phyloP scores from a whole-genome alignment of 1,140 invertebrate species.

The Drosophila navojoa region DNA sequence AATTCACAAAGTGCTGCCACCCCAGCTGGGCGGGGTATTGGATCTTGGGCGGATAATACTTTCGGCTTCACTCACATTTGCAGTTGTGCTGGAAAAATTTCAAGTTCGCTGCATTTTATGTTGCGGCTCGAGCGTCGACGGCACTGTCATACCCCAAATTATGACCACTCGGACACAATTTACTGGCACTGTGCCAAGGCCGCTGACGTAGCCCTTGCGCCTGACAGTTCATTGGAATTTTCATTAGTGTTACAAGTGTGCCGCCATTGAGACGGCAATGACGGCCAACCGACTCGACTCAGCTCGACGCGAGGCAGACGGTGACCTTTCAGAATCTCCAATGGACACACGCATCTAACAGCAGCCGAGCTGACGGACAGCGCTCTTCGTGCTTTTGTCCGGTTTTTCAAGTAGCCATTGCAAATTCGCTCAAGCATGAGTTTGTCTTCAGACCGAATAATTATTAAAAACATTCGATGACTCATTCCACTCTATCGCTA shows the following conservation, averaged over 20 bases:
- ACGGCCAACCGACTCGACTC: constrained; percentile 26
- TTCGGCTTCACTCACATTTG: constrained; percentile 51
- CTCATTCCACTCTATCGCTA: background rate
- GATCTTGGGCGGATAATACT: background rate
- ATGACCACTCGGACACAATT: constrained; percentile 75
- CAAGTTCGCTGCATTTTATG: constrained; percentile 63
- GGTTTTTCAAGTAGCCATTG: background rate
- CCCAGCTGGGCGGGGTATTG: background rate
- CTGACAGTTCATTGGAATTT: constrained; percentile 75
- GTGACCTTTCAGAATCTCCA: constrained; percentile 56
- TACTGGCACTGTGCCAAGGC: constrained; percentile 72
- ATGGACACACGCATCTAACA: constrained; percentile 41
- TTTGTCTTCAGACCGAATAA: background rate
- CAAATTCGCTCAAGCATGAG: background rate
- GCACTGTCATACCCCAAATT: constrained; percentile 53
- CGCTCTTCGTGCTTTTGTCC: background rate
- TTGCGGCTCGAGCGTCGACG: background rate
- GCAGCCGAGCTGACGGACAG: constrained; percentile 1
- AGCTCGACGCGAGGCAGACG: constrained; percentile 22
- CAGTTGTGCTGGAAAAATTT: constrained; percentile 53
- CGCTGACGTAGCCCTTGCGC: constrained; percentile 46
- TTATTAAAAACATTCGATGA: background rate
- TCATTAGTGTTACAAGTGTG: constrained; percentile 78
- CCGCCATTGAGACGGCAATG: constrained; percentile 71
- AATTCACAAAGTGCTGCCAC: constrained; percentile 68